phyloP scores from a whole-genome alignment of 2,888 invertebrate genomes.

The Melieria picta region DNA sequence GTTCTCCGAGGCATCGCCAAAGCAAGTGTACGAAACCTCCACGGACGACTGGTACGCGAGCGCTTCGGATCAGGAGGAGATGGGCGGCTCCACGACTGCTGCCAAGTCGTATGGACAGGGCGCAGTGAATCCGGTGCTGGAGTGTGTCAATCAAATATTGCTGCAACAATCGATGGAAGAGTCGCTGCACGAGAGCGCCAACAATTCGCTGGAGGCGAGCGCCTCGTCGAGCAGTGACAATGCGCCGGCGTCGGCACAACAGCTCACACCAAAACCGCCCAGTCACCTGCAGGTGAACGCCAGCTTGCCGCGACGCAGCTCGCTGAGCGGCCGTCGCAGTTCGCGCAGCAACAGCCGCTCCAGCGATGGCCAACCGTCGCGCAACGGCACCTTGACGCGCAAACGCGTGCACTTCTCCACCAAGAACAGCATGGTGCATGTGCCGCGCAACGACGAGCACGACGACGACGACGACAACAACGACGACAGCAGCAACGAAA shows the following conservation, averaged over 20 bases:
- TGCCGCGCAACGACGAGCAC: conserved; percentile 60
- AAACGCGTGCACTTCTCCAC: conserved; percentile 75
- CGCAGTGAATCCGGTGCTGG: conserved; percentile 83
- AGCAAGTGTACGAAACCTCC: conserved; percentile 63
- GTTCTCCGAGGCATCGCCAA: conserved; percentile 62
- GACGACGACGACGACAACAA: conserved; percentile 47
- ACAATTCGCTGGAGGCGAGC: conserved; percentile 38
- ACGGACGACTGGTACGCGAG: conserved; percentile 83
- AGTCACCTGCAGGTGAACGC: conserved; percentile 13
- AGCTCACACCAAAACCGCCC: conserved; percentile 33
- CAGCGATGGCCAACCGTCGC: conserved; percentile 42
- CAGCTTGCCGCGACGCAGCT: conserved; percentile 53
- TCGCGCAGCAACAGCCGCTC: conserved; percentile 46
- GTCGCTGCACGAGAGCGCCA: conserved; percentile 45
- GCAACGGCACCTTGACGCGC: conserved; percentile 52
- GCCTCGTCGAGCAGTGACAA: neutral
- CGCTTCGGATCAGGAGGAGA: conserved; percentile 80
- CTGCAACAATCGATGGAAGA: conserved; percentile 77
- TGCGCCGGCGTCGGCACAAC: conserved; percentile 29
- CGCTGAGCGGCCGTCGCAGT: conserved; percentile 53
- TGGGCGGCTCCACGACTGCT: conserved; percentile 43
- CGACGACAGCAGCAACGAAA: conserved; percentile 36
- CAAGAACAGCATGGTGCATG: conserved; percentile 71
- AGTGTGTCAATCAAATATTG: conserved; percentile 85
- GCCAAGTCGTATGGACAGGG: conserved; percentile 67